Base-by-base conservation (phyloP, 2,888 invertebrate species). In the Acanthopleura granulata region DNA sequence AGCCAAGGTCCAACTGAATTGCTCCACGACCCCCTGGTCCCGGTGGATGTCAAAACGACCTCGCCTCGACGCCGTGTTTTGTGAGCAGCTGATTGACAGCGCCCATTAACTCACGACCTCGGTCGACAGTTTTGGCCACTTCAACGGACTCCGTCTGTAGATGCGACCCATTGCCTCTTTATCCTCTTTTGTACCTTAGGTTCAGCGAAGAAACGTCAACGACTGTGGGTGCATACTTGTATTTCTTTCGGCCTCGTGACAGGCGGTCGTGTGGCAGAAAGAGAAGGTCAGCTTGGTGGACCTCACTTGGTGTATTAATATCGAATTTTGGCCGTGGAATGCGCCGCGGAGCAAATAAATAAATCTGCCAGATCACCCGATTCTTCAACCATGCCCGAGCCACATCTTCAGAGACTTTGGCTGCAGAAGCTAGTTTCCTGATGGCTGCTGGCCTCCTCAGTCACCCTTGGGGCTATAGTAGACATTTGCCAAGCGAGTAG, bases 141-240 rank as follows among this genome's bases (percentile, higher is more conserved):
- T 72, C 27, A 77, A 49, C 16, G 75, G 74, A 51, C 79, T 57
- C 18, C 66, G 3, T 12, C 12, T 77, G 79, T 75, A 0, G 80
- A 77, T 22, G 71, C 30, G 18, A 77, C 76, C 16, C 79, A n/a
- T n/a, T n/a, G n/a, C 78, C 76, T 78, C 78, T 74, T 71, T 73
- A 57, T 74, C 74, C 22, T 75, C 76, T 75, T 80, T 77, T 15
- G 80, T 40, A 79, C n/a, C n/a, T n/a, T n/a, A n/a, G n/a, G 78
- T 57, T 81, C 79, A 69, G 78, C 11, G 69, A 50, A 22, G 71
- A 79, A n/a, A 80, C 75, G 77, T 81, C 76, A 71, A 81, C 79
- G 14, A 80, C 49, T 15, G 77, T 80, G 27, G 80, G 71, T 15
- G 77, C 79, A 72, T 79, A 81, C 71, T 80, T 80, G 71, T 79